Base-by-base conservation (phyloP, 2,797 vertebrate species). In the Otolemur crassicaudatus region DNA sequence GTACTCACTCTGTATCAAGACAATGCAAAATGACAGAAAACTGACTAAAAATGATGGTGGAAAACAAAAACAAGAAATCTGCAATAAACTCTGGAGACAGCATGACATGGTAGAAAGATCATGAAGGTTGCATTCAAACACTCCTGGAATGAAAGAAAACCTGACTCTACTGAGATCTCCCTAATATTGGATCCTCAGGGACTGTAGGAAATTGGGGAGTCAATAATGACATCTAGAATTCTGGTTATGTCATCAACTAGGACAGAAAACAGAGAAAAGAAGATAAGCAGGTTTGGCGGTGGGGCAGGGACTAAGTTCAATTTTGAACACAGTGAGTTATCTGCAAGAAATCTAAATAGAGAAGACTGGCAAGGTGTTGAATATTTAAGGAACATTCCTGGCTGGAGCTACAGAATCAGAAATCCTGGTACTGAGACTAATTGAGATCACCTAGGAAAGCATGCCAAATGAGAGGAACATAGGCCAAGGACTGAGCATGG, bases 251-350 rank as follows among this genome's bases (percentile, higher is more conserved):
- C 81, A 80, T 77, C 87, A 73, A 89, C n/a, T 31, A 67, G 82
- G 94, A 76, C 4, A 93, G 58, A 76, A 4, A 93, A 49, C 80
- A 94, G 88, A 92, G n/a, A n/a, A 70, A 91, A 89, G 81, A 83
- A 91, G 22, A 6, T 77, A 87, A 84, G 43, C 2, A 58, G 31
- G 43, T 63, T 77, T 87, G 80, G 84, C 34, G 29, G 60, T 81
- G 46, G n/a, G 60, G 56, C 8, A 85, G 75, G 80, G 85, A 80
- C 89, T 19, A 19, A 83, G 40, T 17, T 85, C 31, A 56, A 27
- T 65, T 84, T 40, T 34, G 61, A 87, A 90, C 77, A 72, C 8
- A 40, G 27, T 70, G 56, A 73, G 70, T 87, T 81, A 67, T 34
- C 75, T 94, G 27, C 11, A 7, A 73, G 73, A 91, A 94, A 73